phyloP scores from a whole-genome alignment of 2,888 invertebrate species.

The Mesochorus sp. region DNA sequence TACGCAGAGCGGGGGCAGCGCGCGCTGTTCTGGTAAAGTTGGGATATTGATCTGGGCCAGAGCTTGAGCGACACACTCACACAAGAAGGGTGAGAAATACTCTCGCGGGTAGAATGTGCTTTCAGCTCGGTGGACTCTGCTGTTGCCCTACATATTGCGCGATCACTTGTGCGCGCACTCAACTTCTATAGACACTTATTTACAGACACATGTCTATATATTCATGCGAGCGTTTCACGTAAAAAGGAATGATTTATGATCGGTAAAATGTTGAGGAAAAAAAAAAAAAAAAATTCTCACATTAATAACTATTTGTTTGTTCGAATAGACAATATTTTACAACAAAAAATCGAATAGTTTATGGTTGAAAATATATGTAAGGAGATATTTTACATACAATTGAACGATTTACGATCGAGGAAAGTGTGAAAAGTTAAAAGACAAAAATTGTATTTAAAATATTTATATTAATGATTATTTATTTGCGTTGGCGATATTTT shows the following conservation, averaged over 20 bases:
- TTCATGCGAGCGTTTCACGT: background rate
- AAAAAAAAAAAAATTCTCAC: background rate
- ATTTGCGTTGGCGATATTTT: too few relatives aligned
- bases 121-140: constrained; percentile 49
- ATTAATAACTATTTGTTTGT: too few relatives aligned
- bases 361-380: background rate
- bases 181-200: background rate
- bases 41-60: constrained; percentile 77
- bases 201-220: background rate
- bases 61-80: constrained; percentile 48
- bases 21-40: constrained; percentile 54
- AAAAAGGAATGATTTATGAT: background rate
- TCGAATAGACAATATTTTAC: too few relatives aligned
- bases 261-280: background rate
- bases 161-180: constrained; percentile 31
- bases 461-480: too few relatives aligned
- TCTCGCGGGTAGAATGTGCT: constrained; percentile 28
- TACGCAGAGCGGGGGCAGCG: constrained; percentile 28
- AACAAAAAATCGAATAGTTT: too few relatives aligned
- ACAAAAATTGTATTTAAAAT: too few relatives aligned
- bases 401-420: too few relatives aligned
- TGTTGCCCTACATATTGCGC: constrained; percentile 65
- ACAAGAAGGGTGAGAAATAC: constrained; percentile 26
- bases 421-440: too few relatives aligned
- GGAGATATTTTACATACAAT: background rate